Conservation (phyloP, 2,797 vertebrate species). For the Acipenser transmontanus region DNA sequence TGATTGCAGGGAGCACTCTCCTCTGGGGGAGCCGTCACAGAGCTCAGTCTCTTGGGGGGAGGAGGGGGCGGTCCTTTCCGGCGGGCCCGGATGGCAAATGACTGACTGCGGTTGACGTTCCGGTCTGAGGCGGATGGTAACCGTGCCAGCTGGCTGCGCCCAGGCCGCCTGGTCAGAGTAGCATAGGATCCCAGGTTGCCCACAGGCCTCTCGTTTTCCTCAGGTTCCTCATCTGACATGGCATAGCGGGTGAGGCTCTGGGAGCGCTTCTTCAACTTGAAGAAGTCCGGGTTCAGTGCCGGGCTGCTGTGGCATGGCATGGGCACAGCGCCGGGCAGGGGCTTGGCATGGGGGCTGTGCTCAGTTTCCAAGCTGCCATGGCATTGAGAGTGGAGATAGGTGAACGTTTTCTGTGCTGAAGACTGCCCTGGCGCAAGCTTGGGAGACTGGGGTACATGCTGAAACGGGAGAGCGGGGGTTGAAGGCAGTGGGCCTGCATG, state of each 20-base stretch:
- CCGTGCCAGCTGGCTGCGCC: conserved; percentile 55
- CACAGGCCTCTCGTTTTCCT: conserved; percentile 44
- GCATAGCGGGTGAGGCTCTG: conserved; percentile 79
- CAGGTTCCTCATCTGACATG: conserved; percentile 75
- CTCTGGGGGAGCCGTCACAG: conserved; percentile 45
- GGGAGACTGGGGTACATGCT: conserved; percentile 17
- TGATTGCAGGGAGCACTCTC: conserved; percentile 10
- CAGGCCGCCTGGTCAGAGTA: conserved; percentile 75
- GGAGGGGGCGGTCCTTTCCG: conserved; percentile 81
- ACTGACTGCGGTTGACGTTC: conserved; percentile 79
- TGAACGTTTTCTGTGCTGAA: conserved; percentile 53
- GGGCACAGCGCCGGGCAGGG: conserved; percentile 29
- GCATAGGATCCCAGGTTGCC: conserved; percentile 75
- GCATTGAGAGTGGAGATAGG: conserved; percentile 56
- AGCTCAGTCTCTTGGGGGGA: conserved; percentile 88
- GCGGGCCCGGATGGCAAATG: conserved; percentile 79
- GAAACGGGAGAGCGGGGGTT: conserved; percentile 34
- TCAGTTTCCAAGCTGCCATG: conserved; percentile 9
- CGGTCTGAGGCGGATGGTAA: conserved; percentile 41
- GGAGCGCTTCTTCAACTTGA: conserved; percentile 67
- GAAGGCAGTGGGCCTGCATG: conserved; percentile 9
- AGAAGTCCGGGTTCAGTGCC: conserved; percentile 11
- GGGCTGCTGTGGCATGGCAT: conserved; percentile 34
- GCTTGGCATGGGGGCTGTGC: not conserved
- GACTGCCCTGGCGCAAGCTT: conserved; percentile 21